A percentile compares a stretch with the other conserved stretches of the same genome.
These are phyloP conservation scores for Sinocyclocheilus anshuiensis DNA, from an alignment of 2,113 vertebrate genomes.

Conservation along the genomic window DNA sequence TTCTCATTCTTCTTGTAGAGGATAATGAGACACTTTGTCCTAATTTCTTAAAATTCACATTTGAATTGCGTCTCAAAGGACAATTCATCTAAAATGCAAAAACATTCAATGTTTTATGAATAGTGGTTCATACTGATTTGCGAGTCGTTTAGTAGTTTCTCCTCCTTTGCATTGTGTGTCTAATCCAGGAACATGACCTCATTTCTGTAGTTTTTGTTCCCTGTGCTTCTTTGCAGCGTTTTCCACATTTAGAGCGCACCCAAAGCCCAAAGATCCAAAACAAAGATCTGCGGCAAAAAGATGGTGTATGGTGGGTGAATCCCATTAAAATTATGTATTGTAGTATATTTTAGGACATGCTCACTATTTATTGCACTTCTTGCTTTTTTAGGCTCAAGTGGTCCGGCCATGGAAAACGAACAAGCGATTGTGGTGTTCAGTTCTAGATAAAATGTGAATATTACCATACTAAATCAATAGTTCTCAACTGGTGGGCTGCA, in stretches of 20 bases:
- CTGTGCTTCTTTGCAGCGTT: slow-evolving; percentile 65
- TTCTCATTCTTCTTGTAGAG: slow-evolving; percentile 42
- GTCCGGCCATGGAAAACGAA: not conserved
- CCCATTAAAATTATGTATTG: slow-evolving; percentile 16
- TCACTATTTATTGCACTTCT: slow-evolving; percentile 13
- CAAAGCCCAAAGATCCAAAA: slow-evolving; percentile 24
- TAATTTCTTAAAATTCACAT: slow-evolving; percentile 73
- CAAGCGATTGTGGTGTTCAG: slow-evolving; percentile 4
- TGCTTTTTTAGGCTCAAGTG: slow-evolving; percentile 8
- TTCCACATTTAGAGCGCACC: slow-evolving; percentile 45
- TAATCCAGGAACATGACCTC: slow-evolving; percentile 70
- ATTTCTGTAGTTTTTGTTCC: slow-evolving; percentile 62
- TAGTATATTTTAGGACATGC: not conserved
- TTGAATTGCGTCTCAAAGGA: slow-evolving; percentile 71
- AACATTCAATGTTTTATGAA: slow-evolving; percentile 68
- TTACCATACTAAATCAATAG: not conserved
- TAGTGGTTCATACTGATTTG: slow-evolving; percentile 56
- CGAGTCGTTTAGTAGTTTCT: slow-evolving; percentile 46
- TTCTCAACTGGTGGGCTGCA: not conserved
- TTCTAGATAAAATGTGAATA: not conserved
- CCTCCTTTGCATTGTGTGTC: slow-evolving; percentile 58
- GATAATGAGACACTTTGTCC: slow-evolving; percentile 65
- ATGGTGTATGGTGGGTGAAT: not conserved
- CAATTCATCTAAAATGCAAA: slow-evolving; percentile 57
- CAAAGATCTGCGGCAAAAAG: not conserved